phyloP scores from a whole-genome alignment of 2,113 vertebrate genomes.

The Lethenteron reissneri region DNA sequence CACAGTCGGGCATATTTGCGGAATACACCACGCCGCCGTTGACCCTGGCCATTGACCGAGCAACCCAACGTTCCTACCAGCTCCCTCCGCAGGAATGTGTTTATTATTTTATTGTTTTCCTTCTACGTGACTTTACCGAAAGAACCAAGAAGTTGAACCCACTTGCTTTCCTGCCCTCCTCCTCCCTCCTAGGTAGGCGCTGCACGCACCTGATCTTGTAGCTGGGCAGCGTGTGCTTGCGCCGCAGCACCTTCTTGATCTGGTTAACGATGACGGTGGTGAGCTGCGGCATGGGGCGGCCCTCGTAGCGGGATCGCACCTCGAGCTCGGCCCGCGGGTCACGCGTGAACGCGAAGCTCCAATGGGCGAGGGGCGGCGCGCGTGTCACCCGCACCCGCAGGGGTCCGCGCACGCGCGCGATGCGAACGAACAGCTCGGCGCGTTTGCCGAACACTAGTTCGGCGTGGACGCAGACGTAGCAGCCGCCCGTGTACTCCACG shows the following conservation, averaged over 20 bases:
- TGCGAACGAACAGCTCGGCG: constrained; percentile 79
- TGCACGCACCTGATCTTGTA: constrained; percentile 75
- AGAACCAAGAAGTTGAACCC: too few relatives aligned
- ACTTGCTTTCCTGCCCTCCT: too few relatives aligned
- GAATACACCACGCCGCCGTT: too few relatives aligned
- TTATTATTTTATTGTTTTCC: too few relatives aligned
- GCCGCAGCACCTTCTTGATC: constrained; percentile 76
- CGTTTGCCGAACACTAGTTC: constrained; percentile 92
- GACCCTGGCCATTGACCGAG: too few relatives aligned
- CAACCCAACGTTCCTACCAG: too few relatives aligned
- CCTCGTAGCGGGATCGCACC: constrained; percentile 86
- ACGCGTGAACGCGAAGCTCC: constrained; percentile 80
- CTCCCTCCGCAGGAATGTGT: too few relatives aligned
- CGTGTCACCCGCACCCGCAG: constrained; percentile 70
- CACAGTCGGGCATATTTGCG: too few relatives aligned
- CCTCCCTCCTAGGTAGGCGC: too few relatives aligned
- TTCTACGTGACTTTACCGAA: too few relatives aligned
- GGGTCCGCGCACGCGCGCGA: constrained; percentile 50
- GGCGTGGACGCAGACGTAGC: constrained; percentile 78
- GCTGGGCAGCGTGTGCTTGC: constrained; percentile 79
- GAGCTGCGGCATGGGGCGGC: constrained; percentile 74
- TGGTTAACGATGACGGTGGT: constrained; percentile 96
- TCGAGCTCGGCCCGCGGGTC: constrained; percentile 75
- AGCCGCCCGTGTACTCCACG: constrained; percentile 74
- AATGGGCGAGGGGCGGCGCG: constrained; percentile 73